These are phyloP conservation scores for Drosophila busckii DNA, from an alignment of 1,140 invertebrate species.

Conservation along the genomic window DNA sequence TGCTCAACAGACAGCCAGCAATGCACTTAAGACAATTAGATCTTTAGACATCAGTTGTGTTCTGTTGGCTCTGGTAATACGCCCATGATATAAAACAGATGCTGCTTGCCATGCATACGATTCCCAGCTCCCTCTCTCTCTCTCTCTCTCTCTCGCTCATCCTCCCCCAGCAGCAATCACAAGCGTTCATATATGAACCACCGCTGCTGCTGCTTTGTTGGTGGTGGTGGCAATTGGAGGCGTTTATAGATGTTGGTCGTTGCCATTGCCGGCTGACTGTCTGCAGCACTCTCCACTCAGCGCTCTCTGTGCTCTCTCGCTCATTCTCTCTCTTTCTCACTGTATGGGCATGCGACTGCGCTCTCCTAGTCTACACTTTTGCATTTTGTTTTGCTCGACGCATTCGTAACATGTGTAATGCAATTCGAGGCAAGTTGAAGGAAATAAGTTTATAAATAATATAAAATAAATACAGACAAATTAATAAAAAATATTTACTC, in stretches of 20 bases:
- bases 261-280: slow-evolving; percentile 28
- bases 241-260: slow-evolving; percentile 52
- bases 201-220: not conserved
- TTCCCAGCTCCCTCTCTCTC: not conserved
- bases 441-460: no score
- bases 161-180: no score
- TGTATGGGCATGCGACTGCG: slow-evolving; percentile 43
- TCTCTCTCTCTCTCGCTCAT: not conserved
- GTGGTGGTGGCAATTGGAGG: slow-evolving; percentile 38
- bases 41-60: slow-evolving; percentile 44
- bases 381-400: slow-evolving; percentile 61
- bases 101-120: slow-evolving; percentile 17
- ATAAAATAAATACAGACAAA: not conserved
- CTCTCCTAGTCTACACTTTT: slow-evolving; percentile 58
- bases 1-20: slow-evolving; percentile 43
- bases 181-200: no score
- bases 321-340: not conserved
- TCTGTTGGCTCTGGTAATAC: slow-evolving; percentile 27
- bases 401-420: slow-evolving; percentile 53
- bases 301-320: not conserved
- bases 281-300: not conserved
- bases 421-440: not conserved
- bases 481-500: not conserved
- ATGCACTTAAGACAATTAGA: slow-evolving; percentile 58
- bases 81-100: slow-evolving; percentile 65